Percentiles rank a stretch among this genome's conserved stretches.
Evolutionary conservation across 2,888 invertebrate genomes (phyloP).

Genomic region (Dynastes hyllus): DNA sequence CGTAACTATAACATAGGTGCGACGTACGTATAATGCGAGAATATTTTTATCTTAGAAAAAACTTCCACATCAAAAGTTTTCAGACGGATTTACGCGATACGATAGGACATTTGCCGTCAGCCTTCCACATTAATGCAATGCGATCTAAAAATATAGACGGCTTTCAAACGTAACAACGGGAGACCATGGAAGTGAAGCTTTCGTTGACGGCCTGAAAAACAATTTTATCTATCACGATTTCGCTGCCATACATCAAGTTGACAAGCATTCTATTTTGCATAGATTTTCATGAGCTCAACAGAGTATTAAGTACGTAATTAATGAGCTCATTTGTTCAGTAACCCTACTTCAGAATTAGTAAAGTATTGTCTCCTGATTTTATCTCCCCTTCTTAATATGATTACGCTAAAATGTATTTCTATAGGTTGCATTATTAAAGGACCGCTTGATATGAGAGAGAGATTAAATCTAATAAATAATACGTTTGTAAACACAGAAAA

Average conservation of each 20-base stretch:
- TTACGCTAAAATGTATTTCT: conserved; percentile 18
- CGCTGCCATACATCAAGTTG: conserved; percentile 35
- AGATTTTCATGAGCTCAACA: conserved; percentile 30
- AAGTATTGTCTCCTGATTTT: conserved; percentile 32
- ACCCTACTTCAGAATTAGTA: conserved; percentile 23
- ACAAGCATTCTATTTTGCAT: conserved; percentile 26
- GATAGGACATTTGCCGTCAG: background rate
- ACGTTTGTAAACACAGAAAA: conserved; percentile 1
- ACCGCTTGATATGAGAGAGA: background rate
- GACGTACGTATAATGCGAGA: background rate
- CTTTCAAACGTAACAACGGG: background rate
- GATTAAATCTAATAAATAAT: conserved; percentile 19
- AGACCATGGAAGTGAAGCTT: conserved; percentile 2
- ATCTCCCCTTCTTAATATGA: conserved; percentile 10
- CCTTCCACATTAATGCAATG: background rate
- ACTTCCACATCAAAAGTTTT: background rate
- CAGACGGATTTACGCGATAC: background rate
- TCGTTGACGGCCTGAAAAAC: background rate
- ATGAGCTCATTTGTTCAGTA: conserved; percentile 29
- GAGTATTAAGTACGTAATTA: conserved; percentile 34
- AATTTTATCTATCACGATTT: conserved; percentile 14
- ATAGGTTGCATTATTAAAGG: background rate
- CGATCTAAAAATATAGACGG: background rate
- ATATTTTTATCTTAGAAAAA: background rate
- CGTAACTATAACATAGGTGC: background rate